phyloP scores from a whole-genome alignment of 2,888 invertebrate genomes.

The Leptinotarsa rubiginosa region DNA sequence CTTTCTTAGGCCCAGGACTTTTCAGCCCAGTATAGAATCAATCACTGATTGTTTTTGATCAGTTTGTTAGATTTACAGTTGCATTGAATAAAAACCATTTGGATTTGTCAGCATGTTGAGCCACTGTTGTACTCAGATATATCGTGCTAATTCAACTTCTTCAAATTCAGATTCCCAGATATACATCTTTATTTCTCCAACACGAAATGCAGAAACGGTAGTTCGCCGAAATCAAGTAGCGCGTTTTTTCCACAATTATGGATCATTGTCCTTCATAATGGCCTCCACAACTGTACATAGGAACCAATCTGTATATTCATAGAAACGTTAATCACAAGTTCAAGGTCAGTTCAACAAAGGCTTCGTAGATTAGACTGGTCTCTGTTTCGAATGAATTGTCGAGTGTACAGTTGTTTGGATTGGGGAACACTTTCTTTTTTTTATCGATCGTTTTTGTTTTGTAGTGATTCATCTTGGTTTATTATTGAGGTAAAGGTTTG shows the following conservation, averaged over 20 bases:
- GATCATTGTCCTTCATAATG: slow-evolving; percentile 21
- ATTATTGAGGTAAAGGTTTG: too few species aligned
- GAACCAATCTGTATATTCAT: slow-evolving; percentile 10
- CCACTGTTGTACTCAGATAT: background rate
- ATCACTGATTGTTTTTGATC: too few species aligned
- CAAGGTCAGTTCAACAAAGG: slow-evolving; percentile 21
- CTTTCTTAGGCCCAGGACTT: too few species aligned
- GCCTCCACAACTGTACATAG: slow-evolving; percentile 10
- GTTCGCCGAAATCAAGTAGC: slow-evolving; percentile 11
- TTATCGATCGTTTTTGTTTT: background rate
- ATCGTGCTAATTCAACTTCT: slow-evolving; percentile 1
- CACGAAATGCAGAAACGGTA: slow-evolving; percentile 17
- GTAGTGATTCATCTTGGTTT: too few species aligned
- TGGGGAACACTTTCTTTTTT: background rate
- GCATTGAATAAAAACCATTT: too few species aligned
- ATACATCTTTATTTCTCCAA: background rate
- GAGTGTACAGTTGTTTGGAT: background rate
- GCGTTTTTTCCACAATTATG: slow-evolving; percentile 25
- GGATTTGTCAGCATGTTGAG: background rate
- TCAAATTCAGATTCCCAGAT: background rate
- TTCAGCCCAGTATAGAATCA: too few species aligned
- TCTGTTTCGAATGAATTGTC: background rate
- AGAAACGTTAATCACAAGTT: slow-evolving; percentile 23
- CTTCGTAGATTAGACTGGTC: background rate
- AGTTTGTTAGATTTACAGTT: too few species aligned